phyloP scores from a whole-genome alignment of 2,797 vertebrate genomes.

The Cottoperca gobio region DNA sequence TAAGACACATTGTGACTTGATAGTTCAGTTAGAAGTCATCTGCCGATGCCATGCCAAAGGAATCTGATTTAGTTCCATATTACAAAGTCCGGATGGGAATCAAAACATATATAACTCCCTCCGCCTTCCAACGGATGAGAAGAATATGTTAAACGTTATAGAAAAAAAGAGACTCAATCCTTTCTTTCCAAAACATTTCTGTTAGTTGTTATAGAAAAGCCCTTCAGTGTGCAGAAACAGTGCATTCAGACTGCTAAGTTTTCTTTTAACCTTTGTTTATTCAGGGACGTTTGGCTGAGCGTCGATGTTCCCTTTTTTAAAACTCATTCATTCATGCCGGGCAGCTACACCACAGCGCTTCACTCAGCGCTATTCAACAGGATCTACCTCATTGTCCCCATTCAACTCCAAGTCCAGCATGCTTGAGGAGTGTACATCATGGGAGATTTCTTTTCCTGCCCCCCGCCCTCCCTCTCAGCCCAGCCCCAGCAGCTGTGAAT shows the following conservation, averaged over 20 bases:
- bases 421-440: slow-evolving; percentile 57
- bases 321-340: slow-evolving; percentile 36
- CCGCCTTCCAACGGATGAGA: not conserved
- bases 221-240: slow-evolving; percentile 18
- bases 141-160: not conserved
- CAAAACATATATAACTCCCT: not conserved
- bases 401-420: slow-evolving; percentile 37
- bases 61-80: not conserved
- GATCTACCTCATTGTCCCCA: slow-evolving; percentile 24
- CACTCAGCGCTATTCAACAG: slow-evolving; percentile 27
- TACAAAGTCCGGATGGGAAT: not conserved
- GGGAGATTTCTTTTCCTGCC: slow-evolving; percentile 37
- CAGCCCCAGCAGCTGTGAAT: slow-evolving; percentile 75
- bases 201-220: not conserved
- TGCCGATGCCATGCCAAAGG: not conserved
- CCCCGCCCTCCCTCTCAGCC: slow-evolving; percentile 57
- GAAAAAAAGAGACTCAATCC: too few species aligned
- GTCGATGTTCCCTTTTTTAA: slow-evolving; percentile 12
- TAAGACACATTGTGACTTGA: not conserved
- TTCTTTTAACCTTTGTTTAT: slow-evolving; percentile 37
- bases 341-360: slow-evolving; percentile 4
- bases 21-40: not conserved
- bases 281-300: slow-evolving; percentile 24
- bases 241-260: slow-evolving; percentile 19
- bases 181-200: not conserved